Evolutionary conservation across 1,140 invertebrate genomes (phyloP).

Genomic region (Pinna nobilis): DNA sequence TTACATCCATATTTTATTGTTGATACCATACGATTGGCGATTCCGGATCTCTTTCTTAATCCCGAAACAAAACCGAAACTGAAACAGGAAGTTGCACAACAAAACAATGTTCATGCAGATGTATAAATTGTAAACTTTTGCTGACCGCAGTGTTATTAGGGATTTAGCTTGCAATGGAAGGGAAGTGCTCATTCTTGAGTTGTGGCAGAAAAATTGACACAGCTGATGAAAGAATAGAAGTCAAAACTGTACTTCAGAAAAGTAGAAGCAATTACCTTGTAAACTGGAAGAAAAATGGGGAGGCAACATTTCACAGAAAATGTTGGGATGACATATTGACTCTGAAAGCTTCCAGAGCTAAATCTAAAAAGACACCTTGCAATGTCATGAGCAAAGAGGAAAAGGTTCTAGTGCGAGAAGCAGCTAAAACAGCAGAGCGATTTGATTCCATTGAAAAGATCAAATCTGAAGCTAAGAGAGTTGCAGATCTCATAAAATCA

Average conservation of each 20-base stretch:
- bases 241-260: conserved; percentile 53
- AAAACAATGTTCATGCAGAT: too few relatives aligned
- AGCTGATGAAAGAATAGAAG: conserved; percentile 41
- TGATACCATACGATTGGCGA: too few relatives aligned
- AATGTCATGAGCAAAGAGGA: conserved; percentile 51
- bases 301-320: conserved; percentile 52
- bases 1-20: too few relatives aligned
- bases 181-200: conserved; percentile 34
- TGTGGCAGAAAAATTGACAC: conserved; percentile 17
- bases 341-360: background rate
- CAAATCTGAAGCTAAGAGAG: conserved; percentile 42
- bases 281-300: conserved; percentile 53
- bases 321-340: conserved; percentile 52
- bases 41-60: too few relatives aligned
- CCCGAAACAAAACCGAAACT: too few relatives aligned
- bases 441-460: conserved; percentile 56
- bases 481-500: conserved; percentile 52
- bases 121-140: too few relatives aligned
- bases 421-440: conserved; percentile 60
- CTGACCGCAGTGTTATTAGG: too few relatives aligned
- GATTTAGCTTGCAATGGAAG: too few relatives aligned
- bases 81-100: too few relatives aligned
- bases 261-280: conserved; percentile 32
- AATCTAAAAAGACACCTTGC: background rate
- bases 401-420: conserved; percentile 56